These are phyloP conservation scores for Spilosoma lubricipeda DNA, from an alignment of 2,888 invertebrate genomes.

Conservation along the genomic window DNA sequence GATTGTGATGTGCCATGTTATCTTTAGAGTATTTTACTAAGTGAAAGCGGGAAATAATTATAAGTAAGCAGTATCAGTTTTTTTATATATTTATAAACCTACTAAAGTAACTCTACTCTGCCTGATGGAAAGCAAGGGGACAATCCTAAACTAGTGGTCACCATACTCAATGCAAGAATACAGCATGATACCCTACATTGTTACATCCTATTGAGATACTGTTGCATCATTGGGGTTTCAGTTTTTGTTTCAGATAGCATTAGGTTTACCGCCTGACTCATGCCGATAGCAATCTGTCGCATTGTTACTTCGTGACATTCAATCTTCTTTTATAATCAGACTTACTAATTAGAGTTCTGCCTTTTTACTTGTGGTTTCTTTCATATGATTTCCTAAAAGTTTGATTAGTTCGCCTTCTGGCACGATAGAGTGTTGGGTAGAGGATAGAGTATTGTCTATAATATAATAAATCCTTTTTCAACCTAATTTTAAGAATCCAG, in stretches of 20 bases:
- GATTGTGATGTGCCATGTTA: slow-evolving; percentile 2
- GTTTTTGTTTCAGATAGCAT: too few relatives aligned
- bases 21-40: neutral
- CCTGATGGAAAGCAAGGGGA: too few relatives aligned
- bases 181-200: too few relatives aligned
- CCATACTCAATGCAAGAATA: too few relatives aligned
- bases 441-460: too few relatives aligned
- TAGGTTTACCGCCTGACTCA: neutral
- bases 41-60: neutral
- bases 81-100: too few relatives aligned
- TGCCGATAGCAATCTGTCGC: neutral
- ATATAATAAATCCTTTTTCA: too few relatives aligned
- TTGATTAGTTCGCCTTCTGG: neutral
- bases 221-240: too few relatives aligned
- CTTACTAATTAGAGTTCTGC: neutral
- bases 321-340: neutral
- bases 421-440: too few relatives aligned
- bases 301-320: neutral
- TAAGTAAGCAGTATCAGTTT: neutral
- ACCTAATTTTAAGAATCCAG: neutral
- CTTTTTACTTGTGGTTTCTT: neutral
- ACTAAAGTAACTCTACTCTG: too few relatives aligned
- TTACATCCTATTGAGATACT: too few relatives aligned
- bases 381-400: neutral
- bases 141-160: too few relatives aligned